These are phyloP conservation scores for Gadus macrocephalus DNA, from an alignment of 2,113 vertebrate genomes.

Conservation along the genomic window DNA sequence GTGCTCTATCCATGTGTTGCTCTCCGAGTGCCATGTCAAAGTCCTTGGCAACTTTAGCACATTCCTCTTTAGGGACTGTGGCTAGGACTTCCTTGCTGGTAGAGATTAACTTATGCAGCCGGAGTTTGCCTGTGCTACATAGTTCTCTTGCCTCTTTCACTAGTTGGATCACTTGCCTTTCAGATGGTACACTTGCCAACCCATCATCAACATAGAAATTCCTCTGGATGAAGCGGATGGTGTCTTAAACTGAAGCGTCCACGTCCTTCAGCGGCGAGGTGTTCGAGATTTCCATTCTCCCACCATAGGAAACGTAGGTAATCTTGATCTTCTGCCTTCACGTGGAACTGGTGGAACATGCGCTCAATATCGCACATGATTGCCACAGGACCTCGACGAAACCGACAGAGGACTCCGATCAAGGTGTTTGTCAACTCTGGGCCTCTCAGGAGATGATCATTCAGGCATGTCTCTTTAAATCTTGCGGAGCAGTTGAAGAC, in stretches of 20 bases:
- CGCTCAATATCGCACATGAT: too few relatives aligned
- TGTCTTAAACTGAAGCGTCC: constrained; percentile 9
- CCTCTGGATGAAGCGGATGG: background rate
- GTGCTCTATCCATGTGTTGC: constrained; percentile 17
- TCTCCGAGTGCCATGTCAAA: constrained; percentile 8
- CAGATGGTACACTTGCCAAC: background rate
- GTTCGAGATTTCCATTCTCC: background rate
- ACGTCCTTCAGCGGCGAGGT: background rate
- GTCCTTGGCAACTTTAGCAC: constrained; percentile 12
- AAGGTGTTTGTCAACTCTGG: too few relatives aligned
- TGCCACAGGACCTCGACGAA: too few relatives aligned
- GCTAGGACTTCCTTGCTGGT: constrained; percentile 19
- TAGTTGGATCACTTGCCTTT: constrained; percentile 18
- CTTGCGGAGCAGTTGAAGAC: too few relatives aligned
- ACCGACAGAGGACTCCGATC: too few relatives aligned
- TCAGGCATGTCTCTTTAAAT: too few relatives aligned
- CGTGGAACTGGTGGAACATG: too few relatives aligned
- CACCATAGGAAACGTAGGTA: background rate
- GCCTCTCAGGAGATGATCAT: too few relatives aligned
- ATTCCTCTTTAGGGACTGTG: constrained; percentile 28
- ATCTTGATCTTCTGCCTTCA: too few relatives aligned
- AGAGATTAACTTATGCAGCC: constrained; percentile 30
- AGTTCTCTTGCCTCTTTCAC: constrained; percentile 14
- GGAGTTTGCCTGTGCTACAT: constrained; percentile 18
- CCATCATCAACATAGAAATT: background rate